Conservation (phyloP, 2,888 invertebrate genomes). For the Himalopsyche kuldschensis region DNA sequence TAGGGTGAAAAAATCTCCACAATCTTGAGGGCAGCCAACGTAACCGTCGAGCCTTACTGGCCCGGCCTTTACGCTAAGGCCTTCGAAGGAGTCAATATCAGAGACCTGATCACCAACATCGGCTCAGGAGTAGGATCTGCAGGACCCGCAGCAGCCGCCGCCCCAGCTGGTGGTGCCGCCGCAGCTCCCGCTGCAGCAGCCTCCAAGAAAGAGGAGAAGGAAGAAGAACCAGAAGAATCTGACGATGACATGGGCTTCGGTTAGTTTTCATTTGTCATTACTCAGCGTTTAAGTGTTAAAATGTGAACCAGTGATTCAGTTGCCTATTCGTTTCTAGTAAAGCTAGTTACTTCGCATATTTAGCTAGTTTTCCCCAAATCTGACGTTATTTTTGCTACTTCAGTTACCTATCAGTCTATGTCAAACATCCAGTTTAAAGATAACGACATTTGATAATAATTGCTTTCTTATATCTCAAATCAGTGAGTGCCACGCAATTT, state of each 20-base stretch:
- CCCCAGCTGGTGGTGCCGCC: slow-evolving; percentile 67
- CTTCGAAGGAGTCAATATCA: slow-evolving; percentile 90
- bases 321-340: no score
- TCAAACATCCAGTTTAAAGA: no score
- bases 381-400: no score
- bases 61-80: slow-evolving; percentile 97
- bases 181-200: slow-evolving; percentile 68
- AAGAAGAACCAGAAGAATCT: slow-evolving; percentile 77
- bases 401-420: no score
- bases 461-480: no score
- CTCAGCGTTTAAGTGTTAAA: background rate
- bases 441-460: no score
- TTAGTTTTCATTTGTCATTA: slow-evolving; percentile 45
- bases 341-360: no score
- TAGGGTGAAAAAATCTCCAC: slow-evolving; percentile 97
- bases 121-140: slow-evolving; percentile 89
- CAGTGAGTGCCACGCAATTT: no score
- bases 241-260: slow-evolving; percentile 96
- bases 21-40: slow-evolving; percentile 94
- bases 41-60: slow-evolving; percentile 98
- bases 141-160: slow-evolving; percentile 71
- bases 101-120: slow-evolving; percentile 90
- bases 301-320: no score
- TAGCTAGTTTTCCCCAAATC: no score
- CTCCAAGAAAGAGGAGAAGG: slow-evolving; percentile 78